Conservation (phyloP, 2,797 vertebrate genomes). For the Antennarius maculatus region DNA sequence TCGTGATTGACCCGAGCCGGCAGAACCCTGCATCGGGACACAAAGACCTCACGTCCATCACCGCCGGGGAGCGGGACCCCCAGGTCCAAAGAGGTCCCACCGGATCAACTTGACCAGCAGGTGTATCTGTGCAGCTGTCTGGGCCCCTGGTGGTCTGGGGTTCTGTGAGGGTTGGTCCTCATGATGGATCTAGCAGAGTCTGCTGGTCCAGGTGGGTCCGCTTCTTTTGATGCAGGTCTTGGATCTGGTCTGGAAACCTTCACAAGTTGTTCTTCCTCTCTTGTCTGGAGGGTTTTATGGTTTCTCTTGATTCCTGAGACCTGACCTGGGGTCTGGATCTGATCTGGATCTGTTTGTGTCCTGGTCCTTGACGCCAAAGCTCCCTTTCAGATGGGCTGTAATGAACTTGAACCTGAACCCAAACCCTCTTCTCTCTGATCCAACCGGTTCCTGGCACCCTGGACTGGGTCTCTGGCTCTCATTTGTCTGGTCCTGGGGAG, state of each 20-base stretch:
- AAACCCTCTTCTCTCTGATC: not conserved
- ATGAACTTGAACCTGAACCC: not conserved
- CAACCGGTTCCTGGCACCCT: not conserved
- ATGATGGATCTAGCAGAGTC: too few species aligned
- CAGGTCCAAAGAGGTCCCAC: conserved; percentile 36
- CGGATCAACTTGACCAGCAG: conserved; percentile 63
- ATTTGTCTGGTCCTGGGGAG: too few species aligned
- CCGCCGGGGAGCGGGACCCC: conserved; percentile 73
- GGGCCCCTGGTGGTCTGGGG: conserved; percentile 33
- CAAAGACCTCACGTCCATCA: conserved; percentile 90
- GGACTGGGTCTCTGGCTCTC: not conserved
- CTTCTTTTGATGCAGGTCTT: not conserved
- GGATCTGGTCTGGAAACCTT: too few species aligned
- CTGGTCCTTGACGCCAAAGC: not conserved
- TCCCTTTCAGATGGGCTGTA: not conserved
- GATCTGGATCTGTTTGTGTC: not conserved
- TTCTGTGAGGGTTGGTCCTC: not conserved
- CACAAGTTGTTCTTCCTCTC: too few species aligned
- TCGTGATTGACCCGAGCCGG: conserved; percentile 87
- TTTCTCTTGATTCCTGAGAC: not conserved
- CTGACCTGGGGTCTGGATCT: not conserved
- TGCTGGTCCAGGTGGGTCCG: not conserved
- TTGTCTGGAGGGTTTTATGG: too few species aligned
- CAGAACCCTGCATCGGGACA: conserved; percentile 87
- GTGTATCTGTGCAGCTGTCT: conserved; percentile 45